phyloP scores from a whole-genome alignment of 2,888 invertebrate species.

The Linnaemya tessellans region DNA sequence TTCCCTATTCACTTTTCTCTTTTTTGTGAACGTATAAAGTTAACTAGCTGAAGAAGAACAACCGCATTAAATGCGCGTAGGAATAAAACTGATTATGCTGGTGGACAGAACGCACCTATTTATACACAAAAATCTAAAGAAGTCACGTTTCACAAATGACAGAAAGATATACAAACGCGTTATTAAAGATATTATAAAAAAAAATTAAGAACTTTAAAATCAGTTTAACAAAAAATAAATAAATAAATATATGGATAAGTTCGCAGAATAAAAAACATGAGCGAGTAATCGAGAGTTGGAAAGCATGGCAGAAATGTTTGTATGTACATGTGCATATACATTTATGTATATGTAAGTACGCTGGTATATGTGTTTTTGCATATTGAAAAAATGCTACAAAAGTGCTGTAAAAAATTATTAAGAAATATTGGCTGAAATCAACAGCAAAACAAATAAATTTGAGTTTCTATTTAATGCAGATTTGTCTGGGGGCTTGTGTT shows the following conservation, averaged over 20 bases:
- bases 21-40: slow-evolving; percentile 2
- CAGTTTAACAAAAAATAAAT: slow-evolving; percentile 29
- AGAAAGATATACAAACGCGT: slow-evolving; percentile 57
- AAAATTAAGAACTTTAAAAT: slow-evolving; percentile 65
- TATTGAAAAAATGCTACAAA: slow-evolving; percentile 2
- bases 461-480: neutral
- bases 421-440: slow-evolving; percentile 33
- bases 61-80: slow-evolving; percentile 75
- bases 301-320: slow-evolving; percentile 38
- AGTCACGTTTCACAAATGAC: slow-evolving; percentile 67
- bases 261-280: slow-evolving; percentile 23
- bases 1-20: slow-evolving; percentile 23
- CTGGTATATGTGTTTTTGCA: slow-evolving; percentile 30
- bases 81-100: slow-evolving; percentile 77
- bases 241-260: neutral
- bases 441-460: slow-evolving; percentile 23
- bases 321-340: neutral
- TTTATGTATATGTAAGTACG: neutral
- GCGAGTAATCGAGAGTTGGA: slow-evolving; percentile 51
- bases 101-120: slow-evolving; percentile 76
- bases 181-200: slow-evolving; percentile 68
- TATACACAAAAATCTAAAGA: slow-evolving; percentile 74
- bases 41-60: slow-evolving; percentile 42
- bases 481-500: slow-evolving; percentile 71
- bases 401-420: slow-evolving; percentile 21